Evolutionary conservation across 1,140 invertebrate species (phyloP).

Genomic region (Calycopis cecrops): DNA sequence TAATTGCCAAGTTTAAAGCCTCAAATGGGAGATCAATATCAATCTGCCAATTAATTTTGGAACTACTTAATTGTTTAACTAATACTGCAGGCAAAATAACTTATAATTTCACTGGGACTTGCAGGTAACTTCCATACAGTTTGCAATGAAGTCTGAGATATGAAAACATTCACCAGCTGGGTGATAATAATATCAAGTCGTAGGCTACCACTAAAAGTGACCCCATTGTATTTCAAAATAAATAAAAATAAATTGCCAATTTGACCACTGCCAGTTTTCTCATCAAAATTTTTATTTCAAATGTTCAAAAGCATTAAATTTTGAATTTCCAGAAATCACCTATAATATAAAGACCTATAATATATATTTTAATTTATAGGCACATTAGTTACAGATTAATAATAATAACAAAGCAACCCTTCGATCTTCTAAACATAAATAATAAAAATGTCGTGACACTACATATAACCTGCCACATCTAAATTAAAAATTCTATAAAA

Average conservation of each 20-base stretch:
- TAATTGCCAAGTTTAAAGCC: conserved; percentile 49
- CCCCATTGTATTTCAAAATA: conserved; percentile 19
- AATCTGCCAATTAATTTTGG: conserved; percentile 53
- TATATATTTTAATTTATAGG: conserved; percentile 72
- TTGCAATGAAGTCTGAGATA: conserved; percentile 48
- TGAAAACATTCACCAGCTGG: conserved; percentile 45
- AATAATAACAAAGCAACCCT: conserved; percentile 55
- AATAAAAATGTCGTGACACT: conserved; percentile 48
- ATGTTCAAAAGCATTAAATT: conserved; percentile 29
- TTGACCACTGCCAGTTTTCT: not conserved
- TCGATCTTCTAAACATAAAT: conserved; percentile 66
- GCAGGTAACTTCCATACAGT: conserved; percentile 30
- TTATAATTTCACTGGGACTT: conserved; percentile 62
- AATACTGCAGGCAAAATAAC: conserved; percentile 69
- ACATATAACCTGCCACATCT: conserved; percentile 41
- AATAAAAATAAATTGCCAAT: conserved; percentile 23
- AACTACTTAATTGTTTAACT: conserved; percentile 56
- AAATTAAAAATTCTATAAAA: conserved; percentile 57
- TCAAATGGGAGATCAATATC: conserved; percentile 55
- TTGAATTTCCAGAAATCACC: conserved; percentile 57
- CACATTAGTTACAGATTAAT: conserved; percentile 71
- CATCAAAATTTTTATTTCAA: conserved; percentile 7
- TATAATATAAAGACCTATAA: conserved; percentile 65
- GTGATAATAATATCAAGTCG: conserved; percentile 46
- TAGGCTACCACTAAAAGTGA: conserved; percentile 48